Base-by-base conservation (phyloP, 2,113 vertebrate genomes). In the Nibea coibor region DNA sequence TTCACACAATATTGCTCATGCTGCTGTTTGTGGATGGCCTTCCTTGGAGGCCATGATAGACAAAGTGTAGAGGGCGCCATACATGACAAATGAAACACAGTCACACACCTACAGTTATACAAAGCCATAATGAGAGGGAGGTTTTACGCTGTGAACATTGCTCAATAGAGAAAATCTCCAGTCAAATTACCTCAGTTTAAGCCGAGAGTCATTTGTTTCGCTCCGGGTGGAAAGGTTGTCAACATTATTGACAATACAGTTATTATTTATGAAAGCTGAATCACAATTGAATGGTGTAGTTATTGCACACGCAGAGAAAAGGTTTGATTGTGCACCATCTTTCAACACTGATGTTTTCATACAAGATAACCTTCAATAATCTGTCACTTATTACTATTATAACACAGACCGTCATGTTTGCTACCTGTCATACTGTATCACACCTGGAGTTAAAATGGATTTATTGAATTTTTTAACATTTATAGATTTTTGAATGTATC, bases 221-320 rank as follows among this genome's bases (percentile, higher is more conserved):
- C 56, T 80, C 61, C 17, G 8, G 54, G 42, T 56, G 63, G 75
- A 78, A 78, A 76, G 64, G 26, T 72, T 90, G 82, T 90, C 68
- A 78, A 17, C 51, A 31, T 58, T 72, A 86, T 84, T 84, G 75
- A 78, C 75, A 56, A 56, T n/a, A 3, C 71, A 67, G 71, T 82
- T 86, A 76, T 82, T 83, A 80, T 84, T 75, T 84, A 86, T 82
- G 75, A 86, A 84, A 54, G 26, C 50, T 31, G 72, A 78, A 59
- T 14, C 67, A 54, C 20, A 5, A 43, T 61, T 80, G 61, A 72
- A 42, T 62, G n/a, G 59, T 26, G 54, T 45, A 28, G 62, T 85
- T 75, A 75, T 79, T 42, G 54, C 45, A 61, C 16, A 22, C 22
- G 5, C 24, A 50, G 8, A 78, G 31, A 66, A 81, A 75, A 4